Base-by-base conservation (phyloP, 2,888 invertebrate species). In the Leucoma salicis region DNA sequence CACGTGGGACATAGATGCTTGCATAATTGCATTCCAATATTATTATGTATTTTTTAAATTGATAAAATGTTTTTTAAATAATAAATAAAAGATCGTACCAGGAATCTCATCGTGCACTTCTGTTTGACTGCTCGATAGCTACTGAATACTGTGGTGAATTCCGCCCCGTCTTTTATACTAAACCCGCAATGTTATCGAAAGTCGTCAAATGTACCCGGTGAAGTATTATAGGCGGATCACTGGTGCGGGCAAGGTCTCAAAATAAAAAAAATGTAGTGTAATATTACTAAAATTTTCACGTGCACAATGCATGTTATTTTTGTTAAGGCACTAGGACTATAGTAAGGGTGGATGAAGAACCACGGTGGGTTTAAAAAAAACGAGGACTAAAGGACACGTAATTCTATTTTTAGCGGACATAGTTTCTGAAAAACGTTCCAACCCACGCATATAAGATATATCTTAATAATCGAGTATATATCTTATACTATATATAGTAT, bases 31-130 rank as follows among this genome's bases (percentile, higher is more conserved):
- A 42, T 53, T 57, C 25, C 33, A 35, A 42, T 63, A 52, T 41
- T 45, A 41, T 29, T 43, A 21, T 3, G 8, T 21, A 8, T 21
- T 8, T 39, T 34, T 28, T 27, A 11, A 14, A 24, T 31, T 14
- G 15, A 41, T 21, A 21, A 21, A 21, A 21, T 21, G 34, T 25
- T 14, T 42, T 37, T 29, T 32, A 48, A 48, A 38, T 48, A 65
- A 63, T 57, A 66, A 67, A 57, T 36, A 34, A 39, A 51, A 39
- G 56, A 49, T 65, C 74, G 69, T 82, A 88, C 87, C 87, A 88
- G 85, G 71, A 88, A 88, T 88, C 87, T 88, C 88, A 88, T 88
- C 82, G 70, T 88, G 88, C 79, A 88, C 86, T 88, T 88, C 88
- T 79, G 66, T 75, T 69, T 75, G 88, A 88, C 88, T 88, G 79